These are phyloP conservation scores for Tragelaphus buxtoni DNA, from an alignment of 2,113 vertebrate species.

Conservation along the genomic window DNA sequence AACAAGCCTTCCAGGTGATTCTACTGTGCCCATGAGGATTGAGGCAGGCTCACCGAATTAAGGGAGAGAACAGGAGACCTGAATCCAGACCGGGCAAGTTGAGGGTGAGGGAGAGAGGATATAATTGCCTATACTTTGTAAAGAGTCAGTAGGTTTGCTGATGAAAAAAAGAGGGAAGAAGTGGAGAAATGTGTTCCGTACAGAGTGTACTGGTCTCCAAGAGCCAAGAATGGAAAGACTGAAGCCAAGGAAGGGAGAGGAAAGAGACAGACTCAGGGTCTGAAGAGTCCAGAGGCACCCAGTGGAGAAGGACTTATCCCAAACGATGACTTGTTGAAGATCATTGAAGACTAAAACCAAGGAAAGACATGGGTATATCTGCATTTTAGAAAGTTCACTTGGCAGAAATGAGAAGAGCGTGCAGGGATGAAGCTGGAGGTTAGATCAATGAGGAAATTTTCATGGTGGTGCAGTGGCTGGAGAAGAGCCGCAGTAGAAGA, in stretches of 20 bases:
- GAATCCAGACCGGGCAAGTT: rapidly evolving
- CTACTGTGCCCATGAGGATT: rapidly evolving
- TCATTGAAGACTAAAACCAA: not conserved
- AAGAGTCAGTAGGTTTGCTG: not conserved
- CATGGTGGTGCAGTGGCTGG: rapidly evolving
- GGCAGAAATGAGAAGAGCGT: not conserved
- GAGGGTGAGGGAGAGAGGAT: not conserved
- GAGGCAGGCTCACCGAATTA: not conserved
- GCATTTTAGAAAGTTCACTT: not conserved
- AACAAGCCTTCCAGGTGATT: not conserved
- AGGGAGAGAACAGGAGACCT: not conserved
- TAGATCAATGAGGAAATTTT: not conserved
- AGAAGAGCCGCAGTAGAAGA: not conserved
- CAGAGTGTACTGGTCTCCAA: not conserved
- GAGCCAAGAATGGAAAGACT: not conserved
- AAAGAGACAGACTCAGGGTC: not conserved
- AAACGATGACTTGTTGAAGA: not conserved
- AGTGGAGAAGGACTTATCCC: not conserved
- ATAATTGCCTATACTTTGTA: not conserved
- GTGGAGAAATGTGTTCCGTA: not conserved
- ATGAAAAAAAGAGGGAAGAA: not conserved
- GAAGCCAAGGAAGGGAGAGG: not conserved
- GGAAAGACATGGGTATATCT: not conserved
- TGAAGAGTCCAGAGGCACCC: not conserved
- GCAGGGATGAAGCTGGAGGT: not conserved